Conservation (phyloP, 2,797 vertebrate genomes). For the Lepus townsendii region DNA sequence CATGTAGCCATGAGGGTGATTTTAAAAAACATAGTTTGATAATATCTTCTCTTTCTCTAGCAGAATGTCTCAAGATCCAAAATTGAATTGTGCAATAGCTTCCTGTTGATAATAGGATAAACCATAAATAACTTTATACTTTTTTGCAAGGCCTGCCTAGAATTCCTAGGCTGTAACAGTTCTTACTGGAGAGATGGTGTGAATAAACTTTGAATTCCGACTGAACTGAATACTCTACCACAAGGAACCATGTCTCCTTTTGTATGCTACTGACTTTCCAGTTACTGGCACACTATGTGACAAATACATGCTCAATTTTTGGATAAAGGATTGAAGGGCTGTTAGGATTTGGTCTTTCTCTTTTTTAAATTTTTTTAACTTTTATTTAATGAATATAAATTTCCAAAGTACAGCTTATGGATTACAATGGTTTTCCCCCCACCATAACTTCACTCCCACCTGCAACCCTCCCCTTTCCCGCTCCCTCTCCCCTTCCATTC, state of each 20-base stretch:
- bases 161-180: too few relatives aligned
- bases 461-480: too few relatives aligned
- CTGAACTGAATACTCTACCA: neutral
- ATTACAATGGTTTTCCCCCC: too few relatives aligned
- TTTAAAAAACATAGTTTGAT: neutral
- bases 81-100: neutral
- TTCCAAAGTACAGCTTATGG: too few relatives aligned
- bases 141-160: neutral
- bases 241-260: neutral
- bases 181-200: neutral
- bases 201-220: neutral
- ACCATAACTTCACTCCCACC: too few relatives aligned
- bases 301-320: conserved; percentile 7
- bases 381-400: too few relatives aligned
- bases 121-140: conserved; percentile 20
- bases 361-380: neutral
- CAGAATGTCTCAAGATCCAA: neutral
- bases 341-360: conserved; percentile 21
- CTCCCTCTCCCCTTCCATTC: too few relatives aligned
- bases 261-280: conserved; percentile 19
- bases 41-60: neutral
- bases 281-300: neutral
- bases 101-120: neutral
- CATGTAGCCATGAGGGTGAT: neutral
- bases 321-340: neutral